A percentile compares a stretch with the other conserved stretches of the same genome.
These are phyloP conservation scores for Planococcus citri DNA, from an alignment of 1,140 invertebrate genomes.

Conservation along the genomic window DNA sequence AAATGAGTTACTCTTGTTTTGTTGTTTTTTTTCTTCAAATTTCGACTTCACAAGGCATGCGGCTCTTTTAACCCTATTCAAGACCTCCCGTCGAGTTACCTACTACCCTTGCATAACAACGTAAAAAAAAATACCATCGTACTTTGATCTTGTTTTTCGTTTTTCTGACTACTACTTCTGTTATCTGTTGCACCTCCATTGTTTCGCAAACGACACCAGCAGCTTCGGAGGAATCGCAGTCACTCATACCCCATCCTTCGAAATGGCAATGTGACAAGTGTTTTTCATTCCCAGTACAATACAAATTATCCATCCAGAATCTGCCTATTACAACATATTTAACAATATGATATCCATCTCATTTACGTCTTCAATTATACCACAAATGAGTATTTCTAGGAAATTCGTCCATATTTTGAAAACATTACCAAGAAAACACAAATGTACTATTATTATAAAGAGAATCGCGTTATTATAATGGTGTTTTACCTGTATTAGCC, in stretches of 20 bases:
- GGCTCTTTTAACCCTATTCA: too few species aligned
- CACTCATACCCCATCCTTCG: slow-evolving; percentile 67
- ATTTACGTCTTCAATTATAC: slow-evolving; percentile 8
- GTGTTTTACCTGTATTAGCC: slow-evolving; percentile 49
- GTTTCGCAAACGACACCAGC: slow-evolving; percentile 63
- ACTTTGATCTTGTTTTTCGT: background rate
- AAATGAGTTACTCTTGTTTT: too few species aligned
- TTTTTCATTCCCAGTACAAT: slow-evolving; percentile 66
- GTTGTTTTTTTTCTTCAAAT: too few species aligned
- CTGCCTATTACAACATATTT: slow-evolving; percentile 40
- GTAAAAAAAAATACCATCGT: too few species aligned
- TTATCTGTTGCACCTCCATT: slow-evolving; percentile 26
- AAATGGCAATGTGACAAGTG: slow-evolving; percentile 60
- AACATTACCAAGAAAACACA: too few species aligned
- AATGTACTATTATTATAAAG: too few species aligned
- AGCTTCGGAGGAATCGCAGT: slow-evolving; percentile 62
- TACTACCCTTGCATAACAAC: too few species aligned
- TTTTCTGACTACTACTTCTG: background rate
- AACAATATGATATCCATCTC: background rate
- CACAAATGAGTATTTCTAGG: background rate
- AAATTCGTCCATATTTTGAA: too few species aligned
- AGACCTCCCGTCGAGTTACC: too few species aligned
- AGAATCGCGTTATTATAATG: background rate
- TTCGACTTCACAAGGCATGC: too few species aligned
- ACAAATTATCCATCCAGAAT: slow-evolving; percentile 82